Evolutionary conservation across 2,888 invertebrate species (phyloP), one percentile per base, ranked within the genome.

Genomic region (Malthinus flaveolus): DNA sequence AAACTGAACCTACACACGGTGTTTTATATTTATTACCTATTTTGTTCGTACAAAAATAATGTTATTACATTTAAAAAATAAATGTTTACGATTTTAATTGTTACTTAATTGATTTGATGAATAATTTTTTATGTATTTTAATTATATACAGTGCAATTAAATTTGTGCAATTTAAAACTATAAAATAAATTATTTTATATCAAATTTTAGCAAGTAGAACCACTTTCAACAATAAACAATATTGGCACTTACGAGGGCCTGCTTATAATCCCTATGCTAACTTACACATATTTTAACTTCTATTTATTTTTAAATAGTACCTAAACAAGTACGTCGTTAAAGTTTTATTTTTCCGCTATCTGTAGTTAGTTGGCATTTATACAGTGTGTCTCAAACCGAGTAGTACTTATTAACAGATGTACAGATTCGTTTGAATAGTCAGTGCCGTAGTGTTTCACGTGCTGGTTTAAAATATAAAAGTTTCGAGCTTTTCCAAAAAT

Each of bases 41-140:
- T 32, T 32, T 47, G 47, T 47, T 33, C 32, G 34, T 47, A 47
- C 47, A 47, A 47, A 47, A 31, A 47, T 47, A 32, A 47, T 47
- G 47, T 47, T 47, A 47, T 45, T 32, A 47, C 13, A 10, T 33
- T 47, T n/a, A 9, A 47, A 46, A 15, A 46, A 34, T 47, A 47
- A 47, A 47, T 47, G 47, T 47, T 33, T 47, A 47, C 33, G 33
- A 33, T 47, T 47, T 47, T 32, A 33, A 47, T 42, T 42, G 39
- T 42, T 42, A 23, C 15, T 42, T 42, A 42, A 15, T 42, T 15
- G 23, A 42, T 13, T 15, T 15, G 12, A 39, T 39, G 39, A 42
- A 42, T 23, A 13, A 42, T 42, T 42, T 42, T 42, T 42, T 15
- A 42, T 42, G 34, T 47, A 11, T 33, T 12, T 33, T 47, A 47